These are phyloP conservation scores for Aegypius monachus DNA, from an alignment of 2,113 vertebrate genomes.

Conservation along the genomic window DNA sequence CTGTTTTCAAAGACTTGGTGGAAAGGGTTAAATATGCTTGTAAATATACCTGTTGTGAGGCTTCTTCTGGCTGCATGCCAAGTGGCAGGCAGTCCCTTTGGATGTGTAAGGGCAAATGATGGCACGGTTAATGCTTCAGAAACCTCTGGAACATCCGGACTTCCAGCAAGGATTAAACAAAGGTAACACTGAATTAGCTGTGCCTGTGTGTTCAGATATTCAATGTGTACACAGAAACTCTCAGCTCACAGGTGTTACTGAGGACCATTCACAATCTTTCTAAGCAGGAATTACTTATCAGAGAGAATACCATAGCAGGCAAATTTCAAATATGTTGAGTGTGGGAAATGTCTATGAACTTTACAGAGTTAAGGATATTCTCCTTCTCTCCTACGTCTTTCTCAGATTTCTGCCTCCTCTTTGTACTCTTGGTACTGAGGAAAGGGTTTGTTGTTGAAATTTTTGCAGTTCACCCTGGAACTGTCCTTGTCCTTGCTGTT, in stretches of 20 bases:
- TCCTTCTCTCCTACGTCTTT: not conserved
- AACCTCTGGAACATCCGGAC: not conserved
- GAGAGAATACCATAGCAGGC: not conserved
- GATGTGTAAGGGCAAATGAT: not conserved
- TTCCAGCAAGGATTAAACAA: not conserved
- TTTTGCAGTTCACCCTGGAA: not conserved
- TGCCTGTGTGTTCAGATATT: not conserved
- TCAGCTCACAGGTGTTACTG: not conserved
- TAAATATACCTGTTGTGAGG: not conserved
- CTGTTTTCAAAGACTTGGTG: not conserved
- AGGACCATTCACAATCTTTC: not conserved
- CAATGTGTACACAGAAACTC: not conserved
- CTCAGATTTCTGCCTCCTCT: not conserved
- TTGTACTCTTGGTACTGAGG: not conserved
- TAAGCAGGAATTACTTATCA: not conserved
- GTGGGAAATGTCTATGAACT: not conserved
- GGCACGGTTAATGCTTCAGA: not conserved
- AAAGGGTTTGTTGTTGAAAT: not conserved
- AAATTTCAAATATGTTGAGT: not conserved
- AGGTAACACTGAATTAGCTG: not conserved
- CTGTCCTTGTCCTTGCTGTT: not conserved
- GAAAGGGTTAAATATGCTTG: not conserved
- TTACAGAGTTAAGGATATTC: not conserved
- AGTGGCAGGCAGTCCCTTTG: not conserved
- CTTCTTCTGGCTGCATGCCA: not conserved